phyloP scores from a whole-genome alignment of 2,113 vertebrate genomes.

The Turnix velox region DNA sequence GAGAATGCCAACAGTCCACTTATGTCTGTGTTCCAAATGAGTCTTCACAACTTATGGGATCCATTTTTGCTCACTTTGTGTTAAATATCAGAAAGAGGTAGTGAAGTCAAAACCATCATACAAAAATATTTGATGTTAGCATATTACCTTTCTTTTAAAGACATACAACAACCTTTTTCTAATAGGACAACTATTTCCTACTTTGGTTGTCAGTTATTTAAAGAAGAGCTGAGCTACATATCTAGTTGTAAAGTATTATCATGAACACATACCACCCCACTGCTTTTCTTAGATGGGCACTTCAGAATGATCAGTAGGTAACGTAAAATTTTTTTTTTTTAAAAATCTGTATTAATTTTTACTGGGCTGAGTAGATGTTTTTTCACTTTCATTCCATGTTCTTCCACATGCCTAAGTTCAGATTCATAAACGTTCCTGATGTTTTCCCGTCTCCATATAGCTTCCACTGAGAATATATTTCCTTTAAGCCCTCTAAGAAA shows the following conservation, averaged over 20 bases:
- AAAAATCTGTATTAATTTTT: neutral
- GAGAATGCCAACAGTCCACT: rapidly evolving
- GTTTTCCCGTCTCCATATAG: neutral
- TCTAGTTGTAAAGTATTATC: too few species aligned
- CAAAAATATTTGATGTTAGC: too few species aligned
- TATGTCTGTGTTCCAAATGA: neutral
- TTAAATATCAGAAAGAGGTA: neutral
- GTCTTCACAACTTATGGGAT: neutral
- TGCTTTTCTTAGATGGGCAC: neutral
- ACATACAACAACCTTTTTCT: neutral
- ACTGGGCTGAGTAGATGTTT: neutral
- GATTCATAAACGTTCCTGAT: neutral
- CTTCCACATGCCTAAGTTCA: neutral
- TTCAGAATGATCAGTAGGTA: neutral
- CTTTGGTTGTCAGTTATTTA: neutral
- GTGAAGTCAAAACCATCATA: too few species aligned
- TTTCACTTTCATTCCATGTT: neutral
- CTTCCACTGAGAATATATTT: neutral
- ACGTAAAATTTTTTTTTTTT: neutral
- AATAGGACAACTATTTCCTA: neutral
- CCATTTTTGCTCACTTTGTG: neutral
- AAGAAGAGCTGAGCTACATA: neutral
- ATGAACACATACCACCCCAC: rapidly evolving
- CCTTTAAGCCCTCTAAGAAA: neutral
- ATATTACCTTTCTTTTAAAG: neutral